Evolutionary conservation across 2,797 vertebrate species (phyloP).

Genomic region (Alosa sapidissima): DNA sequence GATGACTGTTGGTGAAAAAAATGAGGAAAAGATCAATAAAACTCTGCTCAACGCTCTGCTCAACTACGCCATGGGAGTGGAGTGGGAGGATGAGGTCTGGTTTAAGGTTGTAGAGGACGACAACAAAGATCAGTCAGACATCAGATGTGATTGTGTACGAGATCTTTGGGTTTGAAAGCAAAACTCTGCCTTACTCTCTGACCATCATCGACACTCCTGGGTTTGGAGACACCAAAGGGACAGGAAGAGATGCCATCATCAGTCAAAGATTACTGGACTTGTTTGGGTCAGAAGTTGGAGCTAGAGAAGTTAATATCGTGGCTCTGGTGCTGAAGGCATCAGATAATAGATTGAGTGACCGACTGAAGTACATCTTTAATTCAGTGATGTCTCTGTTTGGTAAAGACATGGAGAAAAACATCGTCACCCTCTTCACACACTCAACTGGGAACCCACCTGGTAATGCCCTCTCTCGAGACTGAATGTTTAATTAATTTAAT

Average conservation of each 20-base stretch:
- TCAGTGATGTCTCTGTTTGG: constrained; percentile 20
- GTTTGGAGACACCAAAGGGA: constrained; percentile 29
- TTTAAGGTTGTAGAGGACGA: constrained; percentile 30
- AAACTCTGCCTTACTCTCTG: background rate
- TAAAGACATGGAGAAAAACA: constrained; percentile 38
- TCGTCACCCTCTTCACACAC: constrained; percentile 39
- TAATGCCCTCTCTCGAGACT: constrained; percentile 21
- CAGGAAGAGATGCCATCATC: background rate
- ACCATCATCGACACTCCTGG: background rate
- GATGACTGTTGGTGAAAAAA: background rate
- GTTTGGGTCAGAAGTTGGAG: constrained; percentile 12
- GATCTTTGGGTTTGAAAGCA: background rate
- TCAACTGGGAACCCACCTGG: background rate
- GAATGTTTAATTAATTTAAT: no score
- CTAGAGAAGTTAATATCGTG: constrained; percentile 28
- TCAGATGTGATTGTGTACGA: constrained; percentile 32
- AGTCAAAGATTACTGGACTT: constrained; percentile 22
- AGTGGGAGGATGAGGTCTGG: constrained; percentile 23
- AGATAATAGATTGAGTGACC: background rate
- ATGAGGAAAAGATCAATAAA: background rate
- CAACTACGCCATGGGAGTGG: constrained; percentile 29
- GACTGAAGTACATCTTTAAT: constrained; percentile 34
- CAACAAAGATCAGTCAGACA: constrained; percentile 26
- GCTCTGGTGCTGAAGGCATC: constrained; percentile 18
- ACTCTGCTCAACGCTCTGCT: constrained; percentile 34